Base-by-base conservation (phyloP, 2,888 invertebrate genomes). In the Chrysotoxum bicinctum region DNA sequence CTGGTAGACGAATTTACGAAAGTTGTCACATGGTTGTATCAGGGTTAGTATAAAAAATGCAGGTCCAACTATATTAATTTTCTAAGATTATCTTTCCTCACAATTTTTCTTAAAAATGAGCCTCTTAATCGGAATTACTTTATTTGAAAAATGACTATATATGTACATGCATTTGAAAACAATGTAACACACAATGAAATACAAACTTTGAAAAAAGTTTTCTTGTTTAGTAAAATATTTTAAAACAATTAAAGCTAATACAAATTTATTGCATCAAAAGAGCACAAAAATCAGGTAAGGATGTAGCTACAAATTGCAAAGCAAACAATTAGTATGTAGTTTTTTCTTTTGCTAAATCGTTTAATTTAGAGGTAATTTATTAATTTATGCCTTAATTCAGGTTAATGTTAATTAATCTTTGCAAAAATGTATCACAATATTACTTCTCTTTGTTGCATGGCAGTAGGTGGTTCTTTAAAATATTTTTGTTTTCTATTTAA, bases 371-470 rank as follows among this genome's bases (percentile, higher is more conserved):
- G 37, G 12, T 6, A 14, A 3, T 37, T 4, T 37, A 37, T 6
- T 5, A 14, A 16, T 40, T 40, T 16, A 16, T 6, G 16, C 8
- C 40, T 40, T n/a, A 40, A 40, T 12, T 58, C 4, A 23, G 37
- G 16, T 6, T 26, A 26, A n/a, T 30, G 8, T 45, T 45, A 19
- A 21, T 43, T 45, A 32, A 40, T 60, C 9, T 54, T 69, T 69
- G 52, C 35, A 62, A 37, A 50, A 68, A 40, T 62, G 14, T 78
- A 83, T 83, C 83, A 83, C 83, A 83, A 72, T 83, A 12, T 12
- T 69, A 64, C 45, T 8, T n/a, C 3, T 50, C 3, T 62, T 52
- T 69, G 35, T 73, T 26, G 23, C 35, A 73, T 78, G 78, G 83
- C 78, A 78, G 78, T 62, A 60, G 45, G 58, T 35, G 30, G 5